Conservation (phyloP, 2,113 vertebrate genomes). For the Toxostoma redivivum region DNA sequence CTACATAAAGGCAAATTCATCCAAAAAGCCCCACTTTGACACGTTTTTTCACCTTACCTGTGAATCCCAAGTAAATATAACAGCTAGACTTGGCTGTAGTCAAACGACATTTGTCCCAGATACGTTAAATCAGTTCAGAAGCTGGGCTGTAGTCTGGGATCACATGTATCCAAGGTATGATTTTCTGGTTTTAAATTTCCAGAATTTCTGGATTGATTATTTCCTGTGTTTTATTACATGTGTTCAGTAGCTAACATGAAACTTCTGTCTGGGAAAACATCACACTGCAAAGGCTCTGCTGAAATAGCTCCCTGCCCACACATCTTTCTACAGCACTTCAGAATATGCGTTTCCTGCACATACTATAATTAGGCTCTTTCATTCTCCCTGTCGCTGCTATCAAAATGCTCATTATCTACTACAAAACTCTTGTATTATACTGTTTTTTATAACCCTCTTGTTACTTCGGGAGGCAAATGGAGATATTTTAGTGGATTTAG, state of each 20-base stretch:
- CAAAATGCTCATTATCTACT: conserved; percentile 40
- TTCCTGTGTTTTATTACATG: neutral
- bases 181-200: neutral
- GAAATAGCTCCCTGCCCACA: conserved; percentile 43
- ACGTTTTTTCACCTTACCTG: neutral
- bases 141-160: neutral
- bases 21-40: neutral
- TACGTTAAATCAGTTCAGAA: neutral
- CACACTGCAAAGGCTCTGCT: neutral
- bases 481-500: neutral
- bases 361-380: conserved; percentile 34
- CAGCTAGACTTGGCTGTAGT: neutral
- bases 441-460: neutral
- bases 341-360: conserved; percentile 30
- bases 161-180: neutral
- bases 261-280: neutral
- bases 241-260: neutral
- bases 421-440: neutral
- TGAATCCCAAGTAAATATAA: neutral
- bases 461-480: neutral
- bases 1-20: neutral
- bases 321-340: conserved; percentile 23
- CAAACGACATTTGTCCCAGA: neutral
- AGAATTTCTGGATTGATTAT: neutral
- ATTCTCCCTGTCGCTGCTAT: neutral